Evolutionary conservation across 2,888 invertebrate genomes (phyloP), one percentile per base, ranked within the genome.

Genomic region (Drosophila birchii): DNA sequence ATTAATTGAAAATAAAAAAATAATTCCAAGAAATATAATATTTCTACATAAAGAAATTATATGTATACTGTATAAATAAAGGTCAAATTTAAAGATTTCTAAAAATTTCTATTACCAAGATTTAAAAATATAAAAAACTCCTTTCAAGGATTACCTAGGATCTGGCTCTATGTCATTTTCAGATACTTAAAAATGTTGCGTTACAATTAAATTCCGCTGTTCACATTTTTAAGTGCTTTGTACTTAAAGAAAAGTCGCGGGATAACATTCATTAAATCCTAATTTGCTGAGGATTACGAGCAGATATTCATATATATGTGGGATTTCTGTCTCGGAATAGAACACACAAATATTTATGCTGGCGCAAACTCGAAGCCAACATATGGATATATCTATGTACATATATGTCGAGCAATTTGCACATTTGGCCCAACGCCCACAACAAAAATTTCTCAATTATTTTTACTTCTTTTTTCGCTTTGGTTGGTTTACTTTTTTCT

Each of bases 401-500:
- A n/a, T n/a, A n/a, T n/a, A 23, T 56, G 38, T 12, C 14, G 16
- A 67, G 47, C 69, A 47, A 55, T 56, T 68, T 68, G 36, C 62
- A 72, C 56, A 74, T 73, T 71, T 71, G 54, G 53, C 62, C 38
- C 43, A 51, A 53, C 67, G 67, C 58, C 71, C 56, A 26, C 66
- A 51, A 59, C 53, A 66, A 75, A 75, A 74, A 85, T 78, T 88
- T 86, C 77, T 76, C 78, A 88, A 80, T 82, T 88, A 83, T 78
- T 63, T 64, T 63, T 26, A 38, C 55, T 36, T 44, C n/a, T 47
- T 73, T 55, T 55, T 45, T 43, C 38, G 38, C 5, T 47, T 44
- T 59, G 47, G 32, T 26, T 56, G 43, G 60, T 45, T 51, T 39
- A 41, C 41, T 38, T 5, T 43, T 44, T 61, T 51, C 18, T 23